Evolutionary conservation across 1,140 invertebrate species (phyloP).

Genomic region (Littorina saxatilis): DNA sequence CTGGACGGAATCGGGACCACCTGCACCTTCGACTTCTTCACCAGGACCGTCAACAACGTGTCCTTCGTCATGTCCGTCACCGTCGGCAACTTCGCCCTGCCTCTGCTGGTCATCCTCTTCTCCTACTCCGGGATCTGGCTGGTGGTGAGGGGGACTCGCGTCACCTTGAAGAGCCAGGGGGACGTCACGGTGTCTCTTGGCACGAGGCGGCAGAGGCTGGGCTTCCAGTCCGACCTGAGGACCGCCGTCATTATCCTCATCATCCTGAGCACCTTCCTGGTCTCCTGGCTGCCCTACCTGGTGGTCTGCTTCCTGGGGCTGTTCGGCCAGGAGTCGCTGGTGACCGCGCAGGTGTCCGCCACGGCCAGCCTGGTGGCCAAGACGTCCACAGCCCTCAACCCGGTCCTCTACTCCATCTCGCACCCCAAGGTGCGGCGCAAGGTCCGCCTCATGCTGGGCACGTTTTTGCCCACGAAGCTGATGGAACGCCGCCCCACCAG

Average conservation of each 20-base stretch:
- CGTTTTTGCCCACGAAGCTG: background rate
- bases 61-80: conserved; percentile 46
- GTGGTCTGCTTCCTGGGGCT: conserved; percentile 86
- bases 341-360: conserved; percentile 81
- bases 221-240: background rate
- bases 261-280: conserved; percentile 45
- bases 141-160: conserved; percentile 33
- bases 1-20: conserved; percentile 55
- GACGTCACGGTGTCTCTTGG: conserved; percentile 17
- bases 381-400: conserved; percentile 87
- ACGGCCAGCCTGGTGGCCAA: conserved; percentile 86
- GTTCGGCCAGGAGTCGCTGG: conserved; percentile 77
- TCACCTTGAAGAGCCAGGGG: conserved; percentile 30
- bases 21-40: conserved; percentile 59
- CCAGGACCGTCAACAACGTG: conserved; percentile 28
- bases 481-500: background rate
- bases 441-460: background rate
- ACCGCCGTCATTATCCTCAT: background rate
- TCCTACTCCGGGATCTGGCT: conserved; percentile 49
- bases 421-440: conserved; percentile 57
- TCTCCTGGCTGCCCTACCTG: conserved; percentile 72
- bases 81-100: conserved; percentile 44
- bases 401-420: conserved; percentile 85
- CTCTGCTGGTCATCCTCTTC: conserved; percentile 45
- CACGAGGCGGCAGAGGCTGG: background rate